Evolutionary conservation across 2,888 invertebrate species (phyloP), one percentile per base, ranked within the genome.

Genomic region (Drosophila mimetica): DNA sequence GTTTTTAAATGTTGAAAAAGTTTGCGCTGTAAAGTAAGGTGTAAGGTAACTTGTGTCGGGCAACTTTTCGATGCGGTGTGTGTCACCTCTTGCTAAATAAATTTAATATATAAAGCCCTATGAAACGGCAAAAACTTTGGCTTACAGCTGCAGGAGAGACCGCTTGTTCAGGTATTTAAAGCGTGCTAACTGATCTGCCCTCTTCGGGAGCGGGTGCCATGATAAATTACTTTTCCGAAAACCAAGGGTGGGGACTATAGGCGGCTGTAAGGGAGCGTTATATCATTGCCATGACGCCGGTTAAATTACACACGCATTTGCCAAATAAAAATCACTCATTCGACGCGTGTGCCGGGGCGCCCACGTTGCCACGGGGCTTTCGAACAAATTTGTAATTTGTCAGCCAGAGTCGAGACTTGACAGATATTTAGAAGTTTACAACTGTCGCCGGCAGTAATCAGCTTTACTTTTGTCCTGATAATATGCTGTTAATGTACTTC

Each of bases 241-340:
- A 65, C 28, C 14, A 32, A 30, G 22, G 51, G 14, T 25, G 28
- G 51, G 16, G 25, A 14, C 18, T 14, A 4, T 25, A 25, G n/a
- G n/a, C n/a, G n/a, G n/a, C n/a, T 16, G 46, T 20, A 37, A 34
- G 51, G 51, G 36, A 28, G 20, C n/a, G 46, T 25, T n/a, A 16
- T 50, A 53, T 46, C 64, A 71, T 88, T 83, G 81, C 76, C 76
- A 78, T 88, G 84, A 67, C 85, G 79, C 85, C 76, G 78, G 71
- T 86, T 86, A 84, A 83, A 88, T 83, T 80, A 83, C 69, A 64
- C 64, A 64, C 69, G 64, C 52, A 67, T 74, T 77, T 84, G 75
- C 74, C 87, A 84, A 86, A 83, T 88, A 77, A 86, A 88, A 88
- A 88, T 83, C 78, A 81, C 85, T 88, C 89, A 83, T 86, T 86